phyloP scores from a whole-genome alignment of 2,113 vertebrate genomes.

The Grantiella picta region DNA sequence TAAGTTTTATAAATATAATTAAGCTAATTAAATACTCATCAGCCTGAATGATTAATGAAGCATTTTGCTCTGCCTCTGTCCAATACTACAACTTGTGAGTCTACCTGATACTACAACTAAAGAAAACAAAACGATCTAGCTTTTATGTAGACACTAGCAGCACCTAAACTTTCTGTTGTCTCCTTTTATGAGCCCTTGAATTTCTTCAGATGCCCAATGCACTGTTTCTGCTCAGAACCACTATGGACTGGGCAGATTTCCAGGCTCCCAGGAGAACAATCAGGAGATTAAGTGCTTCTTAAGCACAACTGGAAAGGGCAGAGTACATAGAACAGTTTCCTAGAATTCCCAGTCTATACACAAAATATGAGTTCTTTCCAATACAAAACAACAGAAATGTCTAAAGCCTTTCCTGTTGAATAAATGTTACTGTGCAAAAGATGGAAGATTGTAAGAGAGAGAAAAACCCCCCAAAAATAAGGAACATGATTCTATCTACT shows the following conservation, averaged over 20 bases:
- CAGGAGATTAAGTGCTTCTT: neutral
- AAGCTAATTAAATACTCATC: neutral
- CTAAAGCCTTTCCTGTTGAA: neutral
- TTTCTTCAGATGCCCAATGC: neutral
- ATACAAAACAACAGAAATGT: neutral
- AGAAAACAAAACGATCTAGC: neutral
- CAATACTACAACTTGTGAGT: neutral
- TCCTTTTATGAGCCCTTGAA: neutral
- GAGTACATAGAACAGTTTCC: neutral
- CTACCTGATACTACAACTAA: neutral
- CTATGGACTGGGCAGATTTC: neutral
- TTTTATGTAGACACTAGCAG: neutral
- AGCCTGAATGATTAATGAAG: neutral
- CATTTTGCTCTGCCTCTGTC: neutral
- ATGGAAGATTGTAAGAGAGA: neutral
- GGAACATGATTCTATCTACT: neutral
- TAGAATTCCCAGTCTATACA: neutral
- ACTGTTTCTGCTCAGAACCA: neutral
- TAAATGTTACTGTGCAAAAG: neutral
- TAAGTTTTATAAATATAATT: neutral
- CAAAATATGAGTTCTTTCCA: neutral
- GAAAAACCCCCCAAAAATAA: accelerated
- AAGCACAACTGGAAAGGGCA: neutral
- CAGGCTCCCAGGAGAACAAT: neutral
- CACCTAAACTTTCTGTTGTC: neutral